These are phyloP conservation scores for Dioctria rufipes DNA, from an alignment of 2,888 invertebrate species.

Conservation along the genomic window DNA sequence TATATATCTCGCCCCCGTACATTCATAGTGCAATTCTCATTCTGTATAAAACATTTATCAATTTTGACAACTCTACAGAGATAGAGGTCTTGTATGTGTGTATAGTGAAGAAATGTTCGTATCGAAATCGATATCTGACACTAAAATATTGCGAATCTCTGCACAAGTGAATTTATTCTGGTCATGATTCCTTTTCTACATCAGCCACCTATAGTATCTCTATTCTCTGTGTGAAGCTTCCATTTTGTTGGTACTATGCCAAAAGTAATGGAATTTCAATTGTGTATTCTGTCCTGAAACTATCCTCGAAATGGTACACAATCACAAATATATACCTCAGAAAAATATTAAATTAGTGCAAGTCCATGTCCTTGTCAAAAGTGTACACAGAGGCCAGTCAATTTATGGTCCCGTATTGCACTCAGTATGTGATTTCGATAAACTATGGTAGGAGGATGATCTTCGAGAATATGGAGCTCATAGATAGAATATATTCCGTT, in stretches of 20 bases:
- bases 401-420: constrained; percentile 34
- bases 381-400: constrained; percentile 5
- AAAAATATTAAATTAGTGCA: constrained; percentile 50
- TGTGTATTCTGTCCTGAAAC: constrained; percentile 26
- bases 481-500: neutral
- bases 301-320: neutral
- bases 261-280: constrained; percentile 47
- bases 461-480: neutral
- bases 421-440: constrained; percentile 22
- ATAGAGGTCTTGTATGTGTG: neutral
- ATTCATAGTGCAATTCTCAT: neutral
- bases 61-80: constrained; percentile 34
- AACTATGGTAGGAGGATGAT: neutral
- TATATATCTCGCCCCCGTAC: constrained; percentile 14
- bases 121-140: constrained; percentile 49
- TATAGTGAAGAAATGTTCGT: neutral
- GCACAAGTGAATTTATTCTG: constrained; percentile 54
- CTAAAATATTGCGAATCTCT: constrained; percentile 55
- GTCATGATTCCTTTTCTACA: constrained; percentile 49
- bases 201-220: neutral
- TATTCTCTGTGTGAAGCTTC: neutral
- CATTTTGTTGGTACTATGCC: constrained; percentile 43
- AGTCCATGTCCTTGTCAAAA: constrained; percentile 33
- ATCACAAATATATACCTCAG: constrained; percentile 20
- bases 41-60: constrained; percentile 31